Conservation (phyloP, 2,888 invertebrate species). For the Neuroscelio doddi region DNA sequence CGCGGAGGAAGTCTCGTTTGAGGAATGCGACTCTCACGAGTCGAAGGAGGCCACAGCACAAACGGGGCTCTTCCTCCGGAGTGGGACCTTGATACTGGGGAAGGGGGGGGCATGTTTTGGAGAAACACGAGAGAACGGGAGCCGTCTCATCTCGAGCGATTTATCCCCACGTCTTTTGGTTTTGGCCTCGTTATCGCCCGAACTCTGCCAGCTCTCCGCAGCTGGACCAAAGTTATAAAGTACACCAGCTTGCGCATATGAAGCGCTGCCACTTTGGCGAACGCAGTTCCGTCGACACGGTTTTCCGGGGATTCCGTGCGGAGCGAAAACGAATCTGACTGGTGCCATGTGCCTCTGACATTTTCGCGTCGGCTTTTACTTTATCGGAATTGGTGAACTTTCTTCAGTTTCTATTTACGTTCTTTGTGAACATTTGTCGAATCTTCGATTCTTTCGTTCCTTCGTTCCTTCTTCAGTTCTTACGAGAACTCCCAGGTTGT, state of each 20-base stretch:
- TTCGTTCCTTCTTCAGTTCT: background rate
- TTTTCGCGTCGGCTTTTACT: background rate
- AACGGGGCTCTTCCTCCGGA: conserved; percentile 33
- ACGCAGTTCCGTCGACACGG: conserved; percentile 60
- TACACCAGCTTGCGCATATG: conserved; percentile 58
- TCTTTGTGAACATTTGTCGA: background rate
- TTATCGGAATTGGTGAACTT: background rate
- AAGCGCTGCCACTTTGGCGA: conserved; percentile 66
- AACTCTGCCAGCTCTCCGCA: conserved; percentile 40
- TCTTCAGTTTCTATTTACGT: background rate
- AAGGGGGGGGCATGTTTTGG: conserved; percentile 37
- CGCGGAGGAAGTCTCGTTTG: conserved; percentile 27
- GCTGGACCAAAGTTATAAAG: conserved; percentile 69
- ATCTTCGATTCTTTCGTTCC: background rate
- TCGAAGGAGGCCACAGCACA: conserved; percentile 42
- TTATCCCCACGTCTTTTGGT: conserved; percentile 55
- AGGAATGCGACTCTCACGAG: conserved; percentile 44
- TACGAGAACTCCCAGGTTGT: background rate
- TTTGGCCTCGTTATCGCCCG: conserved; percentile 65
- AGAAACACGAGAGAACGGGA: conserved; percentile 39
- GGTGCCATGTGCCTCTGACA: conserved; percentile 54
- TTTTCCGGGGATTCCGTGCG: conserved; percentile 45
- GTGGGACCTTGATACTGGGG: conserved; percentile 23
- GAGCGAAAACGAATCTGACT: conserved; percentile 33
- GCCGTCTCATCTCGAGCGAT: conserved; percentile 31